These are phyloP conservation scores for Brachionus sp. DNA, from an alignment of 1,140 invertebrate genomes.

Conservation along the genomic window DNA sequence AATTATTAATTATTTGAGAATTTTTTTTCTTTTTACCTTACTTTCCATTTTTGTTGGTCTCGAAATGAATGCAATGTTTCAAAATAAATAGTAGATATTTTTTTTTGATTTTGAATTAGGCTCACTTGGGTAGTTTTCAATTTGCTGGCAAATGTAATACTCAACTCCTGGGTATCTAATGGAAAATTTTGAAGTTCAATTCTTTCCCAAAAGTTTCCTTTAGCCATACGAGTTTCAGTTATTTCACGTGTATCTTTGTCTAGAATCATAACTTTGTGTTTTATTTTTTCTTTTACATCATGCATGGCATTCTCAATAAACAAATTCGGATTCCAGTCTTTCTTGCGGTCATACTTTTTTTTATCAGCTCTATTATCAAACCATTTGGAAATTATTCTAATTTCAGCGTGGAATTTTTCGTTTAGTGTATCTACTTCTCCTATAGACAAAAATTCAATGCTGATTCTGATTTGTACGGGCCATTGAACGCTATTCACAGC, in stretches of 20 bases:
- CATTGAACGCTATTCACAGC: neutral
- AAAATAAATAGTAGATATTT: slow-evolving; percentile 16
- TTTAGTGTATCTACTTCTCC: slow-evolving; percentile 41
- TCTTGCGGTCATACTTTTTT: neutral
- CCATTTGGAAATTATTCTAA: slow-evolving; percentile 30
- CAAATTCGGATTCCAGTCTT: slow-evolving; percentile 41
- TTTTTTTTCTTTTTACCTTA: neutral
- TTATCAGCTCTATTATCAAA: neutral
- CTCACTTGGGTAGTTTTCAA: slow-evolving; percentile 7
- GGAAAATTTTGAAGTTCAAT: slow-evolving; percentile 46
- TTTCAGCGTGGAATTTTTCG: slow-evolving; percentile 37
- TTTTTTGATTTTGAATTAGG: neutral
- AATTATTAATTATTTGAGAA: neutral
- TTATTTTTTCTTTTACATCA: slow-evolving; percentile 38
- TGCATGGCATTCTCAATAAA: slow-evolving; percentile 36
- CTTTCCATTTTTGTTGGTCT: slow-evolving; percentile 44
- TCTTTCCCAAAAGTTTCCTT: slow-evolving; percentile 35
- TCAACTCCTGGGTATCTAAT: slow-evolving; percentile 29
- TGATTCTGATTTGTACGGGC: neutral
- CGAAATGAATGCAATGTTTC: slow-evolving; percentile 35
- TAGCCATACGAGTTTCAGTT: slow-evolving; percentile 15
- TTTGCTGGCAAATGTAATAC: slow-evolving; percentile 1
- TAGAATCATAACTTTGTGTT: neutral
- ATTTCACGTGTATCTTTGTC: neutral
- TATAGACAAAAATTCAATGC: slow-evolving; percentile 26